These are phyloP conservation scores for Cataglyphis hispanica DNA, from an alignment of 1,140 invertebrate genomes.

Conservation along the genomic window DNA sequence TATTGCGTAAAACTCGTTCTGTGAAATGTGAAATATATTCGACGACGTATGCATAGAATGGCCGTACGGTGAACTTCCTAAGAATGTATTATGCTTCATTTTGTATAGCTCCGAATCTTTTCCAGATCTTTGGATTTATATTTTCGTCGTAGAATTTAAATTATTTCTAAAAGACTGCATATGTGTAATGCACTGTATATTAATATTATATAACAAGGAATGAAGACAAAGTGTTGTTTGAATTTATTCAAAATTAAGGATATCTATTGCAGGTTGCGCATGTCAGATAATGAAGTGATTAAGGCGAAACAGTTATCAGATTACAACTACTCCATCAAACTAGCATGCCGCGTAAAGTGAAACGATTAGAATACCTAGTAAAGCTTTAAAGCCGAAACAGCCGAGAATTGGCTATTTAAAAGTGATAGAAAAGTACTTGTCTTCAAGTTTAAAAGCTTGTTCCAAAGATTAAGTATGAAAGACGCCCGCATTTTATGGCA, in stretches of 20 bases:
- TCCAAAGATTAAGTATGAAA: background rate
- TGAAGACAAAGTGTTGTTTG: background rate
- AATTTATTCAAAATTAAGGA: background rate
- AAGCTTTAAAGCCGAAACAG: background rate
- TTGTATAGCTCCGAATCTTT: constrained; percentile 27
- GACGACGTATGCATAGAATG: background rate
- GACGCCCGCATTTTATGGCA: background rate
- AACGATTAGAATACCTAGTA: constrained; percentile 8
- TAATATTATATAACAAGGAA: background rate
- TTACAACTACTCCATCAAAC: constrained; percentile 24
- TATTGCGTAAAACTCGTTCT: constrained; percentile 17
- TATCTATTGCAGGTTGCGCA: background rate
- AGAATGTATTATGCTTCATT: background rate
- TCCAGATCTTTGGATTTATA: background rate
- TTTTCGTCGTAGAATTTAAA: background rate
- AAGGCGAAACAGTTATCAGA: constrained; percentile 17
- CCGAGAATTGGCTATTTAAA: background rate
- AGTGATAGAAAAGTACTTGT: background rate
- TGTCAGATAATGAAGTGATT: constrained; percentile 27
- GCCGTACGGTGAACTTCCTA: background rate
- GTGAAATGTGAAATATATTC: constrained; percentile 22
- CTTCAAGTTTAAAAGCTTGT: no score
- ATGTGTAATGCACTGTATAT: no score
- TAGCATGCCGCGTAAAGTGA: background rate
- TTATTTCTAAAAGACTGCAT: constrained; percentile 2